Evolutionary conservation across 2,888 invertebrate genomes (phyloP).

Genomic region (Carcina quercana): DNA sequence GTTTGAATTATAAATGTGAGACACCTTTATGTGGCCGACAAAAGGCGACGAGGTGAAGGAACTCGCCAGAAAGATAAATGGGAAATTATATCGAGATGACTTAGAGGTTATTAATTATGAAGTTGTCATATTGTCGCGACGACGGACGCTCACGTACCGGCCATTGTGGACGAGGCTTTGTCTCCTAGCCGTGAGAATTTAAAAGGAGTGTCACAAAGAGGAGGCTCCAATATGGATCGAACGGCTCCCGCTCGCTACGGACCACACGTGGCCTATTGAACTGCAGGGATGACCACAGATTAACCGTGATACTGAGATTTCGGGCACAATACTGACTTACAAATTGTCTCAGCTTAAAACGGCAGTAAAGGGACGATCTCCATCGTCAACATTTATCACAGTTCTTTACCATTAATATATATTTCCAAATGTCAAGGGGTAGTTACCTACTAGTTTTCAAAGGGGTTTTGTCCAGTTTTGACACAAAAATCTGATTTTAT

Average conservation of each 20-base stretch:
- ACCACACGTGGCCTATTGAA: slow-evolving; percentile 50
- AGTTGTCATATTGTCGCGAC: slow-evolving; percentile 65
- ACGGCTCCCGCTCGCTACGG: slow-evolving; percentile 47
- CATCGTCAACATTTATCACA: too few species aligned
- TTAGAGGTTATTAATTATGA: slow-evolving; percentile 72
- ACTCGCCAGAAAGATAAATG: slow-evolving; percentile 62
- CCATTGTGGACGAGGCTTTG: slow-evolving; percentile 55
- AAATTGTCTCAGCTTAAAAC: too few species aligned
- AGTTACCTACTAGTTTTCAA: too few species aligned
- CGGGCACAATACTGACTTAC: not conserved
- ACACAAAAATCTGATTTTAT: too few species aligned
- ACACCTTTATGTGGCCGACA: slow-evolving; percentile 62
- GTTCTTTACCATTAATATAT: too few species aligned
- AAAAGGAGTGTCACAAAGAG: slow-evolving; percentile 45
- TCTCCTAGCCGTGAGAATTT: slow-evolving; percentile 64
- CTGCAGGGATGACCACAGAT: slow-evolving; percentile 17
- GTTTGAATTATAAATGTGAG: slow-evolving; percentile 62
- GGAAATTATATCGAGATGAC: slow-evolving; percentile 70
- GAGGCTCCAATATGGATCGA: slow-evolving; percentile 39
- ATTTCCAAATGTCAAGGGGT: too few species aligned
- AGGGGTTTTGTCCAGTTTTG: too few species aligned
- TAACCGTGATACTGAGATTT: slow-evolving; percentile 22
- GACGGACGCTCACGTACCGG: slow-evolving; percentile 51
- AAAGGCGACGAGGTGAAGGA: slow-evolving; percentile 61
- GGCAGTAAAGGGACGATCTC: too few species aligned